Percentiles rank a stretch among this genome's conserved stretches.
phyloP scores from a whole-genome alignment of 2,888 invertebrate genomes.

The Nephrotoma guestfalica region DNA sequence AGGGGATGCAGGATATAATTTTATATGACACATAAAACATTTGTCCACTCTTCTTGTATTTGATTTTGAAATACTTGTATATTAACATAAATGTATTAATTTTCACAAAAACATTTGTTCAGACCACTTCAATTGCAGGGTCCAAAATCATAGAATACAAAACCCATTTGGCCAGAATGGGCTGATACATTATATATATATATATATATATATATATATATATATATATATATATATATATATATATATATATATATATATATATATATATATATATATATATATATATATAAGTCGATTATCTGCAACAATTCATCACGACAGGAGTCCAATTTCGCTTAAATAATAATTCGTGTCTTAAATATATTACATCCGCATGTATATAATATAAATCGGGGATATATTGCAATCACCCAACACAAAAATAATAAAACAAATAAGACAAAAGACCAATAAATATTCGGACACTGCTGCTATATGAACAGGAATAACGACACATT shows the following conservation, averaged over 20 bases:
- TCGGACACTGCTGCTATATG: not conserved
- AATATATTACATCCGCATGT: not conserved
- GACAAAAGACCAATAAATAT: not conserved
- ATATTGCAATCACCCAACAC: not conserved
- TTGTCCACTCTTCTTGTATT: not conserved
- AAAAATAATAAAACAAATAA: not conserved
- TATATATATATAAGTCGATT: not conserved
- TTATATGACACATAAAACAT: not conserved
- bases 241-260: slow-evolving; percentile 7
- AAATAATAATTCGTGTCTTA: not conserved
- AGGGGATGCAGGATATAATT: not conserved
- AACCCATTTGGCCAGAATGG: not conserved
- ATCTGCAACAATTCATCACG: not conserved
- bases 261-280: slow-evolving; percentile 7
- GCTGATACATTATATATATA: slow-evolving; percentile 5
- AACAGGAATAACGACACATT: not conserved
- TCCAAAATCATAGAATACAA: not conserved
- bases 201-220: slow-evolving; percentile 9
- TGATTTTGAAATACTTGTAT: not conserved
- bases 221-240: not conserved
- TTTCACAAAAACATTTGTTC: not conserved
- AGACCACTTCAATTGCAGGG: not conserved
- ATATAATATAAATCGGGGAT: not conserved
- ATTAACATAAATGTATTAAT: not conserved
- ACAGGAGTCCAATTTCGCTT: not conserved